Base-by-base conservation (phyloP, 2,888 invertebrate genomes). In the Sarcophaga rosellei region DNA sequence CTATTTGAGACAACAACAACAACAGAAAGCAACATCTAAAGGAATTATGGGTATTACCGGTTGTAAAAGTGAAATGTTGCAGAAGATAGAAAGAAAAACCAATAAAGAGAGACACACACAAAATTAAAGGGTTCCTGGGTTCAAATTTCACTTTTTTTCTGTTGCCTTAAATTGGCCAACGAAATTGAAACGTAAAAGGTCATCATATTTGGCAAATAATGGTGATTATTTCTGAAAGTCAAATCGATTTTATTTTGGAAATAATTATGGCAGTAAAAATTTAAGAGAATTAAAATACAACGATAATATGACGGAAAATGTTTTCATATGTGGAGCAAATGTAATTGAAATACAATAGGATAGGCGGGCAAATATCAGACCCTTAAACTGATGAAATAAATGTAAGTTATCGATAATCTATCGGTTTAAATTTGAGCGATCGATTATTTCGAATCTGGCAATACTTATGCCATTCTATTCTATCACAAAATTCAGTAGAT, bases 11-110 rank as follows among this genome's bases (percentile, higher is more conserved):
- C 53, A 53, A 53, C 53, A 53, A 53, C 53, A 81, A 70, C 75
- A 20, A 5, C 3, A 65, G 61, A 3, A 77, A 57, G 61, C 20
- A 72, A 53, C 44, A 81, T 57, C 80, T 69, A 3, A n/a, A 66
- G 86, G 88, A 88, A 88, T 88, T 86, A 88, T 72, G 69, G 68
- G 86, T 74, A 84, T 84, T 86, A 88, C 66, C 57, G 65, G 69
- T 61, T 75, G 57, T 66, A 84, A 87, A 85, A 87, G 84, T 86
- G 86, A 87, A 84, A 87, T 73, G 80, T 78, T 78, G 65, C 20
- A 61, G 59, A 65, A 59, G 59, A 44, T n/a, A n/a, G n/a, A 20
- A 25, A 12, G 17, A n/a, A 20, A 25, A 5, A 17, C 5, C 17
- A 59, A 47, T 21, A 20, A 66, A 17, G 35, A 45, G 21, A 79